phyloP scores from a whole-genome alignment of 2,113 vertebrate species.

The Myotis lucifugus region DNA sequence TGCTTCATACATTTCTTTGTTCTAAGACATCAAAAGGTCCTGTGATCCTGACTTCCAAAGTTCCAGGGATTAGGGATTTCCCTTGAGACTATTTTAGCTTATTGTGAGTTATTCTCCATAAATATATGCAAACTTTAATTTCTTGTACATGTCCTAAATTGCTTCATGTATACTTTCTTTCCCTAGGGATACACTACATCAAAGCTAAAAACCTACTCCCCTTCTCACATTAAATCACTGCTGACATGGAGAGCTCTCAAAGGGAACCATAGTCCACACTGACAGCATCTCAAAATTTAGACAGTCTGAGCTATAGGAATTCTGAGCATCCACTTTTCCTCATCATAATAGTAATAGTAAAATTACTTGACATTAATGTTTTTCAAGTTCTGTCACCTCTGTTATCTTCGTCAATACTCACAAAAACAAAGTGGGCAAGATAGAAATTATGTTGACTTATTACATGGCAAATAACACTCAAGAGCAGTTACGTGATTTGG shows the following conservation, averaged over 20 bases:
- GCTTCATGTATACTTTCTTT: neutral
- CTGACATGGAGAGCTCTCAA: neutral
- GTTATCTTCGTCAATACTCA: neutral
- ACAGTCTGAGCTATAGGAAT: neutral
- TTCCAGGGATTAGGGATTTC: neutral
- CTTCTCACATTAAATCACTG: neutral
- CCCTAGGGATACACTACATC: neutral
- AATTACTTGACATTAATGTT: neutral
- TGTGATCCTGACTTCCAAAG: slow-evolving; percentile 36
- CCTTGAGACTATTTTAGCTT: neutral
- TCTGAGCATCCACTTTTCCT: neutral
- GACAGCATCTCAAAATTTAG: slow-evolving; percentile 9
- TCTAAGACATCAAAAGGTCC: slow-evolving; percentile 45
- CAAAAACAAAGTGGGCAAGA: neutral
- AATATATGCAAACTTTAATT: slow-evolving; percentile 16
- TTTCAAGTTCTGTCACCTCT: slow-evolving; percentile 1
- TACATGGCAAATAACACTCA: neutral
- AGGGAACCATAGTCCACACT: neutral
- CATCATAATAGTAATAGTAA: neutral
- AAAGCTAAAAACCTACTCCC: neutral
- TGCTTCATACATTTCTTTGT: neutral
- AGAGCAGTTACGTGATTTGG: neutral
- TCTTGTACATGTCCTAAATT: slow-evolving; percentile 15
- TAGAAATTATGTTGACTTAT: slow-evolving; percentile 19
- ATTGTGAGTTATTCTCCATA: slow-evolving; percentile 24